Evolutionary conservation across 2,113 vertebrate genomes (phyloP), one percentile per base, ranked within the genome.

Genomic region (Nycticebus coucang): DNA sequence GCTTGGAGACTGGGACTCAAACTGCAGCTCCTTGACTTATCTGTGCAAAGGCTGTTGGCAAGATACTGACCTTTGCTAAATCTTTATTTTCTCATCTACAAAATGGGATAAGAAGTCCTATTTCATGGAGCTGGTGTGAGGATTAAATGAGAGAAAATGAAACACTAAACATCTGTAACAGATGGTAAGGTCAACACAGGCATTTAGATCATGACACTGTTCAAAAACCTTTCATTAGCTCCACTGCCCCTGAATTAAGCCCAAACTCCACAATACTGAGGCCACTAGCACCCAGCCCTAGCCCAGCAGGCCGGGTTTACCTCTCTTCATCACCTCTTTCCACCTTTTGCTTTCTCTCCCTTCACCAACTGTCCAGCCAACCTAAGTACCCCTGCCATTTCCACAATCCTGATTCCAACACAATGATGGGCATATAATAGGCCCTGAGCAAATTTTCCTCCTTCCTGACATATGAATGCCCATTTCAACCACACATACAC

Each of bases 71-170:
- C 72, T 87, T 75, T 82, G 10, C 33, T 75, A 94, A 45, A 53
- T 4, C 41, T 88, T 86, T 62, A 1, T 79, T 78, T 89, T 91
- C 87, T 88, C 60, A 72, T 50, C 83, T 74, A 37, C 45, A 81
- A 93, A 95, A 91, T 66, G 74, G 66, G 68, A 66, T 82, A 79
- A 68, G 75, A 78, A 75, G 60, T 64, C 64, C 33, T 79, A 62
- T 11, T n/a, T 91, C 30, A 14, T 75, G 74, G 55, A 79, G 45
- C 37, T 12, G 24, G 15, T 77, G 18, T 64, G 33, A 68, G 79
- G 37, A 79, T 1, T 62, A 50, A 62, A 83, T 45, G 10, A 89
- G 21, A 84, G 41, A 95, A 94, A 94, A 83, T 1, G 0, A 91
- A 69, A 87, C 3, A n/a, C 33, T 86, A 22, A 64, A 78, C 72